Evolutionary conservation across 2,797 vertebrate genomes (phyloP).

Genomic region (Xerus rutilus): DNA sequence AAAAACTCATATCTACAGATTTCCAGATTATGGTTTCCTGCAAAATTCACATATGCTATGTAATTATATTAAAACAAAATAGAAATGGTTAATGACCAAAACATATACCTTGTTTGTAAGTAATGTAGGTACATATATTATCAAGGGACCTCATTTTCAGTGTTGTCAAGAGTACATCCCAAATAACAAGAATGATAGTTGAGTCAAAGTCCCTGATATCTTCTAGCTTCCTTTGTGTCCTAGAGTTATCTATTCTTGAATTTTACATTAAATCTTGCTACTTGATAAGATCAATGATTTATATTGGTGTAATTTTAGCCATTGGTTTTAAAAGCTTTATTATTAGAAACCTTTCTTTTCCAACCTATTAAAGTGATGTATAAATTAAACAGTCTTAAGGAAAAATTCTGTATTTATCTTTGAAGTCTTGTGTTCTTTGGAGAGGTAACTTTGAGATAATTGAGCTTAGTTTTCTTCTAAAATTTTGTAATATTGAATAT

Average conservation of each 20-base stretch:
- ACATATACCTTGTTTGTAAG: not conserved
- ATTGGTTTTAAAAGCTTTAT: not conserved
- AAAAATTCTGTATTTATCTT: not conserved
- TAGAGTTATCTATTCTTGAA: not conserved
- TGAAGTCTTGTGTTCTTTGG: not conserved
- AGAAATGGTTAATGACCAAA: not conserved
- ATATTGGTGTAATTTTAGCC: not conserved
- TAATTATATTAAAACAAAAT: not conserved
- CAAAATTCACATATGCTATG: not conserved
- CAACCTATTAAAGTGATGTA: not conserved
- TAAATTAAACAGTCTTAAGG: not conserved
- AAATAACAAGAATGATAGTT: not conserved
- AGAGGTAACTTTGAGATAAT: not conserved
- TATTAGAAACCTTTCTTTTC: constrained; percentile 4
- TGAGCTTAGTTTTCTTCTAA: not conserved
- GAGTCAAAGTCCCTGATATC: rapidly evolving
- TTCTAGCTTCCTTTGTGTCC: not conserved
- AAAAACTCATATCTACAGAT: not conserved
- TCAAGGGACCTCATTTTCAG: not conserved
- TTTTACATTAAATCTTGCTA: not conserved
- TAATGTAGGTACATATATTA: not conserved
- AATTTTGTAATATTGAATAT: not conserved
- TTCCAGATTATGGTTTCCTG: not conserved
- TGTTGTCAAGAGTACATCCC: not conserved
- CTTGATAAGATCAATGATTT: not conserved